Base-by-base conservation (phyloP, 1,140 invertebrate species). In the Mamestra configurata region DNA sequence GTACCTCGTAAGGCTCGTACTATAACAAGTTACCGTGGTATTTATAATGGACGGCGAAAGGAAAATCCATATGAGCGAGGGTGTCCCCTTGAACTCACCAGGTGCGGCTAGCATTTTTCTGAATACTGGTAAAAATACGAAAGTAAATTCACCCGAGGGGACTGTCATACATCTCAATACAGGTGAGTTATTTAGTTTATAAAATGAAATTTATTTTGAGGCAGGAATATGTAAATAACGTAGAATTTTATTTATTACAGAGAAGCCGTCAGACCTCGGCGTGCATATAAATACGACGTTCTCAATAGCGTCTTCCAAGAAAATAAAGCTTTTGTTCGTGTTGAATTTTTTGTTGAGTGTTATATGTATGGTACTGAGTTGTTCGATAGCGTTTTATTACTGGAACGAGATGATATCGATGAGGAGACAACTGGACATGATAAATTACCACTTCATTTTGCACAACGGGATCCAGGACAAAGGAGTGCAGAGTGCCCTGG, bases 241-340 rank as follows among this genome's bases (percentile, higher is more conserved):
- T 88, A 27, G 73, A 83, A 75, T 80, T 88, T 82, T 84, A 46
- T 84, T 85, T 79, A 59, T 92, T 91, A 64, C 89, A 94, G 93
- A 92, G 75, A 93, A 93, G 77, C 88, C 91, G 13, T 79, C 92
- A n/a, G 92, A 94, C 82, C 89, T 93, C 76, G 93, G 91, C 76
- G 89, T 94, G 27, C 93, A 94, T 78, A 92, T 94, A 83, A 93
- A 94, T 82, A 94, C 92, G 37, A 94, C 92, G 24, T 87, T 94
- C 79, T 90, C 92, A 40, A 91, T 94, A 85, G 92, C 92, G 91
- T 94, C 93, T 90, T 94, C 92, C 85, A 94, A 93, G 92, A 94
- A 94, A 92, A 93, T 94, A 81, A 94, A 90, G 82, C 86, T 93
- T 71, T 82, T 94, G 77, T 92, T 94, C 83, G 82, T 93, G 73